A percentile compares a stretch with the other conserved stretches of the same genome.
These are phyloP conservation scores for Nomada ruficornis DNA, from an alignment of 2,888 invertebrate genomes.

Conservation along the genomic window DNA sequence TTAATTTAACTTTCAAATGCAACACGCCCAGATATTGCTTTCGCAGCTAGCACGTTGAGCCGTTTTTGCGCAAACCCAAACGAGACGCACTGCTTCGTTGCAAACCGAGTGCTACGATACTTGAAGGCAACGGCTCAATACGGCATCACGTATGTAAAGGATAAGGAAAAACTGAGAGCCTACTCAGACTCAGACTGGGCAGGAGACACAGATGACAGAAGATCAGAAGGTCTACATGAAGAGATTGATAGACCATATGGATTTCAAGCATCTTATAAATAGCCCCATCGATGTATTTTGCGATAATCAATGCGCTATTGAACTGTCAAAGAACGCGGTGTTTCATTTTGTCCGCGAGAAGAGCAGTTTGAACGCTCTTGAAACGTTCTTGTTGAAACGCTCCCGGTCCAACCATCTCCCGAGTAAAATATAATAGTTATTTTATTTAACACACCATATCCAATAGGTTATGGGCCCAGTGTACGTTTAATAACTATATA, in stretches of 20 bases:
- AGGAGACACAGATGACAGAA: neutral
- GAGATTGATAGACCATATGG: neutral
- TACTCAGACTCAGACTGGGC: neutral
- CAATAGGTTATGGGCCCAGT: too few species aligned
- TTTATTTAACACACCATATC: too few species aligned
- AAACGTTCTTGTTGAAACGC: too few species aligned
- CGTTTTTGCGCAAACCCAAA: neutral
- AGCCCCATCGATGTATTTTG: neutral
- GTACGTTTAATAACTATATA: too few species aligned
- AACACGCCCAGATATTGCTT: neutral
- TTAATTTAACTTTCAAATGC: neutral
- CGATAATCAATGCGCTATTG: neutral
- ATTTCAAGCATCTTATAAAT: neutral
- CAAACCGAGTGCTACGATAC: neutral
- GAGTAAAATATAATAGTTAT: too few species aligned
- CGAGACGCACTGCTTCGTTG: neutral
- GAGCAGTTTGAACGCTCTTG: too few species aligned
- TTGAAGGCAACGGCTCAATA: neutral
- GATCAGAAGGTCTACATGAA: constrained; percentile 1
- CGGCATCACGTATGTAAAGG: neutral
- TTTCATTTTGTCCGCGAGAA: too few species aligned
- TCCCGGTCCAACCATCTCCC: too few species aligned
- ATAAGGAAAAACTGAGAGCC: neutral
- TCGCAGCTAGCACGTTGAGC: neutral
- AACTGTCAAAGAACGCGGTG: too few species aligned